Base-by-base conservation (phyloP, 2,797 vertebrate genomes). In the Champsocephalus gunnari region DNA sequence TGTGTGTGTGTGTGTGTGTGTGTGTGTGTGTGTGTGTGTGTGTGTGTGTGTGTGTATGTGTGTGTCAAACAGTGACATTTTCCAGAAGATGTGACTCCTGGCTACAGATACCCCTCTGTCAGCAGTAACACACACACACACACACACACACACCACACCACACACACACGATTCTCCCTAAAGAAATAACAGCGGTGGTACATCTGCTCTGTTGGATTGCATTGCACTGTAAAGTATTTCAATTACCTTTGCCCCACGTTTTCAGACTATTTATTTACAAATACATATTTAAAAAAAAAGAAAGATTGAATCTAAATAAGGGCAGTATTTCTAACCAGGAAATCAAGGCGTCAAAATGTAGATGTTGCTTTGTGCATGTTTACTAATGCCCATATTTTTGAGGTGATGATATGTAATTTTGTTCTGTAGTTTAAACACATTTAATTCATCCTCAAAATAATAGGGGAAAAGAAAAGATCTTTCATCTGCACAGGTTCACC, bases 31-130 rank as follows among this genome's bases (percentile, higher is more conserved):
- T 34, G 32, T 5, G 32, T 34, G 32, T 5, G 32, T 34, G 32
- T 5, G 32, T 34, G 32, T 5, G 32, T 34, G 32, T 5, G 32
- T 34, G 32, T 5, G 32, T 34, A 3, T 34, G 32, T 34, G 2
- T 34, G 32, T 34, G 32, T 34, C 34, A 34, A 34, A 74, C 12
- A 7, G 12, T 71, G 62, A 77, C 75, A 75, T 72, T 77, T 84
- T 57, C 71, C 77, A 49, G 17, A 74, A 41, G 41, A 60, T 81
- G 47, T 75, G 77, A 75, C 71, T 79, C 19, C 75, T 58, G 71
- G 71, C 66, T 61, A 47, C 71, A 65, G 34, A 73, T 80, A 68
- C 62, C 69, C 50, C 9, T n/a, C 66, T 77, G 73, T 77, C 77
- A 85, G 79, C 79, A 81, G 63, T 75, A 57, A 66, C 54, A 62